A percentile compares a stretch with the other conserved stretches of the same genome.
Evolutionary conservation across 2,888 invertebrate genomes (phyloP).

Genomic region (Cephus pulcher): DNA sequence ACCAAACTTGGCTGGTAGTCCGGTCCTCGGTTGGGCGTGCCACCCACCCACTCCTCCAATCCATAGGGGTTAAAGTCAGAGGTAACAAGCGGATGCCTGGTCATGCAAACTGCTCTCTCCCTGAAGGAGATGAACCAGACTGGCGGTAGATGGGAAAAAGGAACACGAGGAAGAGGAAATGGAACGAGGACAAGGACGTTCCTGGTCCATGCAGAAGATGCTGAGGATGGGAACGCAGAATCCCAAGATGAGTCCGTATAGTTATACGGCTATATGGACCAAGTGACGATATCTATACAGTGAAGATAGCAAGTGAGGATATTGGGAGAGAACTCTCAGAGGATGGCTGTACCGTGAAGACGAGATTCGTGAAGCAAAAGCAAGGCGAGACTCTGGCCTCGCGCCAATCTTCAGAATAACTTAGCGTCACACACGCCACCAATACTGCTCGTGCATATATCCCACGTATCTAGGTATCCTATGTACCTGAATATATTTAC

Average conservation of each 20-base stretch:
- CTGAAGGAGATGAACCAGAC: background rate
- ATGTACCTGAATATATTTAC: conserved; percentile 8
- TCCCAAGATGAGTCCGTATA: background rate
- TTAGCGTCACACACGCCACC: conserved; percentile 37
- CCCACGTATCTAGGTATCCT: background rate
- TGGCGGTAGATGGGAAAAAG: background rate
- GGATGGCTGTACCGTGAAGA: background rate
- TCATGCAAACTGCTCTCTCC: conserved; percentile 3
- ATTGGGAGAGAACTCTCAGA: background rate
- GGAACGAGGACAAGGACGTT: background rate
- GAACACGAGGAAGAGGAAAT: background rate
- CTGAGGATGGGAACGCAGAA: background rate
- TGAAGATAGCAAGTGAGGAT: background rate
- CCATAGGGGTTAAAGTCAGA: background rate
- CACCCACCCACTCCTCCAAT: background rate
- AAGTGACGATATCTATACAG: background rate
- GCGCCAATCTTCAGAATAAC: conserved; percentile 48
- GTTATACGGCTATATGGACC: background rate
- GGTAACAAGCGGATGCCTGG: background rate
- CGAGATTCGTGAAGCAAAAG: background rate
- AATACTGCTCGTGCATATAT: conserved; percentile 18
- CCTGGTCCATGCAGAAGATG: background rate
- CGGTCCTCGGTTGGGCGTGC: background rate
- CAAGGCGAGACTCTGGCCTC: conserved; percentile 36
- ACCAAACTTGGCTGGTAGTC: background rate